These are phyloP conservation scores for Mythimna pallens DNA, from an alignment of 2,888 invertebrate species.

Conservation along the genomic window DNA sequence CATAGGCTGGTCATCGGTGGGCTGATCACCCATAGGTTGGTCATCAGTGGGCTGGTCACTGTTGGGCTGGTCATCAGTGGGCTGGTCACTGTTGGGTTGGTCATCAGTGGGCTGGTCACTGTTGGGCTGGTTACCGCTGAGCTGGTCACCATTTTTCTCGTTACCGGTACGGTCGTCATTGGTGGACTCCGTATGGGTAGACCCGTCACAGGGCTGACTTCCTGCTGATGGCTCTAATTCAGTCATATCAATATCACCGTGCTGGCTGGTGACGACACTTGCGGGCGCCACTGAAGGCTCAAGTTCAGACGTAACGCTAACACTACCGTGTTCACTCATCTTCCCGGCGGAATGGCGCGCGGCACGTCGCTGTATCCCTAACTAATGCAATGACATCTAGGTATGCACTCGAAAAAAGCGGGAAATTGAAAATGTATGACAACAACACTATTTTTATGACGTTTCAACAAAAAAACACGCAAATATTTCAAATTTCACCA, in stretches of 20 bases:
- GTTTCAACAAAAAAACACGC: neutral
- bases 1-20: too few species aligned
- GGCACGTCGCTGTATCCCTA: neutral
- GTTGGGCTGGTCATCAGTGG: too few species aligned
- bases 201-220: too few species aligned
- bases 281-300: neutral
- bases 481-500: neutral
- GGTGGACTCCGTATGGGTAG: too few species aligned
- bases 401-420: conserved; percentile 34
- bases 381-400: conserved; percentile 46
- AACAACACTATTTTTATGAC: neutral
- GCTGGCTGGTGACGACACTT: neutral
- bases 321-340: conserved; percentile 7
- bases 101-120: neutral
- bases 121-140: too few species aligned
- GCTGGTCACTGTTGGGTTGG: neutral
- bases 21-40: too few species aligned
- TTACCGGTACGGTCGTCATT: too few species aligned
- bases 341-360: conserved; percentile 26
- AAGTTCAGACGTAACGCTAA: neutral
- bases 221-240: too few species aligned
- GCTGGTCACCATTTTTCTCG: too few species aligned
- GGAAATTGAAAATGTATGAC: conserved; percentile 2
- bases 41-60: neutral
- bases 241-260: neutral